Conservation (phyloP, 2,797 vertebrate species). For the Micrastur ruficollis region DNA sequence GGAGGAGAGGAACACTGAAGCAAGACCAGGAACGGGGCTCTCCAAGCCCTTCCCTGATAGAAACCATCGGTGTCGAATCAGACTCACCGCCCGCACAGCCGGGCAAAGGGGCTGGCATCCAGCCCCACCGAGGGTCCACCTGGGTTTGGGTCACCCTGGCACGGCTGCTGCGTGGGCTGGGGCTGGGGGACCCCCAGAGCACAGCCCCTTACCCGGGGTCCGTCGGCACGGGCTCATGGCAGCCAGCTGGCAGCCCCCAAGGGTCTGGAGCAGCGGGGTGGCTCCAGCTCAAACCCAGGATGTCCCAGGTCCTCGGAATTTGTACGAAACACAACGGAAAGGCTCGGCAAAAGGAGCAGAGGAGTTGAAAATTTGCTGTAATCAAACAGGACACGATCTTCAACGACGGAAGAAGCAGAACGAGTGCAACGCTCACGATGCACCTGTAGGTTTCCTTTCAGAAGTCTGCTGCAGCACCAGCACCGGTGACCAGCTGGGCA, state of each 20-base stretch:
- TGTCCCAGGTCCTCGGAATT: not conserved
- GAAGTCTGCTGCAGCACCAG: not conserved
- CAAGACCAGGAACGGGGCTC: not conserved
- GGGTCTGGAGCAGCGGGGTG: not conserved
- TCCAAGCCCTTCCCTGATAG: not conserved
- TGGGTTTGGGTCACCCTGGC: not conserved
- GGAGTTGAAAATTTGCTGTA: not conserved
- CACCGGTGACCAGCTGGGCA: not conserved
- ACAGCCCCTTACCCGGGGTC: not conserved
- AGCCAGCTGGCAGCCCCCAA: not conserved
- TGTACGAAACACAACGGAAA: not conserved
- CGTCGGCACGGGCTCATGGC: rapidly evolving
- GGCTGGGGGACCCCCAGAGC: not conserved
- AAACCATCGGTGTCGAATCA: rapidly evolving
- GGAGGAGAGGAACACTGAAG: not conserved
- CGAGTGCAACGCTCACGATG: rapidly evolving
- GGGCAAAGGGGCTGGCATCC: not conserved
- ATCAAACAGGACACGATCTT: rapidly evolving
- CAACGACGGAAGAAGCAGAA: rapidly evolving
- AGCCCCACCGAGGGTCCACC: rapidly evolving
- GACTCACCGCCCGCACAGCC: not conserved
- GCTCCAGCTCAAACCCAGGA: not conserved
- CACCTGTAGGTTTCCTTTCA: rapidly evolving
- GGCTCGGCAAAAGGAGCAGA: not conserved
- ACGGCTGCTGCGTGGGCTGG: too few species aligned